Conservation (phyloP, 2,888 invertebrate genomes). For the Drosophila lacicola region DNA sequence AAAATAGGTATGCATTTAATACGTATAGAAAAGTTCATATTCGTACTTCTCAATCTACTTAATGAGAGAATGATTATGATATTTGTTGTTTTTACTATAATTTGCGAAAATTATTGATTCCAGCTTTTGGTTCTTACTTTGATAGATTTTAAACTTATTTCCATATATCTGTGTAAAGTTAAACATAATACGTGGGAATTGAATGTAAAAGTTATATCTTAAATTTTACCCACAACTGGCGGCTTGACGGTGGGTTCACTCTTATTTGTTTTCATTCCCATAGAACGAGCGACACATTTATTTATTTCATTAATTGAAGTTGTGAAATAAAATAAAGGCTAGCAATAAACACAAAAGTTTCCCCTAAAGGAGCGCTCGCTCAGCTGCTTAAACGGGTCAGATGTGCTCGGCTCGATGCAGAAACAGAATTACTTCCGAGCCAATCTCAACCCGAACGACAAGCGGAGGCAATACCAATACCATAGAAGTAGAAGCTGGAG, state of each 20-base stretch:
- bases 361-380: background rate
- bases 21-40: too few species aligned
- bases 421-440: background rate
- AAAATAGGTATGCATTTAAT: too few species aligned
- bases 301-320: background rate
- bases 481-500: background rate
- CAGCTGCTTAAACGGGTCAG: slow-evolving; percentile 18
- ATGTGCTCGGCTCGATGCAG: slow-evolving; percentile 13
- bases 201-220: too few species aligned
- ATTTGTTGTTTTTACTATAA: too few species aligned
- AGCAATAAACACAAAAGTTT: background rate
- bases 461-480: background rate
- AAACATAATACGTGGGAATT: too few species aligned
- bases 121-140: too few species aligned
- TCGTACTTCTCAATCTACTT: too few species aligned
- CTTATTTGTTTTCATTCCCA: background rate
- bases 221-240: too few species aligned
- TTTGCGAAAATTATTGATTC: too few species aligned
- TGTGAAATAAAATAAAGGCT: background rate
- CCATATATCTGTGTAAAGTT: too few species aligned
- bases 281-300: background rate
- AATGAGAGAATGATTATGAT: too few species aligned
- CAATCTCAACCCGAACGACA: slow-evolving; percentile 2
- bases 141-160: too few species aligned
- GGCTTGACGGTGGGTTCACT: background rate